phyloP scores from a whole-genome alignment of 2,113 vertebrate species.

The Nipponia nippon region DNA sequence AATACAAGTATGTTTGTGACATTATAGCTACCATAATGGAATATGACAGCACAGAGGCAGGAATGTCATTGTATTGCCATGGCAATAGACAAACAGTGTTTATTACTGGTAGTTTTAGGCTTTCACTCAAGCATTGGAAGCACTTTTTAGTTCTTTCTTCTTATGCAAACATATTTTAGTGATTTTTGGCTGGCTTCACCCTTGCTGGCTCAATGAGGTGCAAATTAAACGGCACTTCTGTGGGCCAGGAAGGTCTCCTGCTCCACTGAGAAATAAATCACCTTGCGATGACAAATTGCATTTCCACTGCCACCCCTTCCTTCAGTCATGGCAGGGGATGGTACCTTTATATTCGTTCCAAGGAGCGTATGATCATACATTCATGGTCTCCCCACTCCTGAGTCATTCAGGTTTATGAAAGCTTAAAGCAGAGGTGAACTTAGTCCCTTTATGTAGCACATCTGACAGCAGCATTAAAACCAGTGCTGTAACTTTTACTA shows the following conservation, averaged over 20 bases:
- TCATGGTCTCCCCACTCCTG: not conserved
- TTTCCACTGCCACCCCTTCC: not conserved
- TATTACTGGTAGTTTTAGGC: constrained; percentile 4
- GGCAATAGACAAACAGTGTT: constrained; percentile 41
- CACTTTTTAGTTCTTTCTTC: not conserved
- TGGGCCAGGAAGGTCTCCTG: not conserved
- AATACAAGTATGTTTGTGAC: not conserved
- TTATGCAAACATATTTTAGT: constrained; percentile 11
- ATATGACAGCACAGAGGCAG: not conserved
- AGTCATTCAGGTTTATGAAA: not conserved
- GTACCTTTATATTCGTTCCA: not conserved
- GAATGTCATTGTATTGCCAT: constrained; percentile 24
- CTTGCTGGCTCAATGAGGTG: not conserved
- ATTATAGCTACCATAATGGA: constrained; percentile 8
- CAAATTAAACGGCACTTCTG: not conserved
- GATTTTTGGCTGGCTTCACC: constrained; percentile 18
- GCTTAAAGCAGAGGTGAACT: not conserved
- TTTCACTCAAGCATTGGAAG: constrained; percentile 16
- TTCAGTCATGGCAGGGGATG: not conserved
- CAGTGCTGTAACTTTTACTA: not conserved
- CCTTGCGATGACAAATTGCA: not conserved
- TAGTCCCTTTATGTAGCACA: not conserved
- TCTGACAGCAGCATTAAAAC: not conserved
- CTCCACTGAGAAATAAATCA: constrained; percentile 8
- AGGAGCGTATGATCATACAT: not conserved